Conservation (phyloP, 2,113 vertebrate species). For the Dinomys branickii region DNA sequence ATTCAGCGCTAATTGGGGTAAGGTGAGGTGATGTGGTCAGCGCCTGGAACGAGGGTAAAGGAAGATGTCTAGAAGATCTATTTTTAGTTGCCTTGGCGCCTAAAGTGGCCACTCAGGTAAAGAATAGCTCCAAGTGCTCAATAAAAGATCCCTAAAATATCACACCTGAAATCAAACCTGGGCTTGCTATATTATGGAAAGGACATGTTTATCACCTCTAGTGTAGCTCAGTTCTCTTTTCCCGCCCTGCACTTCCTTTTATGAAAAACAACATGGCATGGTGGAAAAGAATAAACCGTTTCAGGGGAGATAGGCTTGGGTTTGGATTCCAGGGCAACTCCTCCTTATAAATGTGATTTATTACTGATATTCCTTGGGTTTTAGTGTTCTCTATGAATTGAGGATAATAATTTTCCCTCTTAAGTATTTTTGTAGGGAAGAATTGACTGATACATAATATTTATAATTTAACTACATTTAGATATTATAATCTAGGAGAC, state of each 20-base stretch:
- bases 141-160: constrained; percentile 51
- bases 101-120: background rate
- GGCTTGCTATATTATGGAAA: background rate
- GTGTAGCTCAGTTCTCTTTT: background rate
- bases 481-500: background rate
- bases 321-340: background rate
- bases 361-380: background rate
- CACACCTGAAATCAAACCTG: background rate
- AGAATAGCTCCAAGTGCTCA: background rate
- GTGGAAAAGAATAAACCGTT: background rate
- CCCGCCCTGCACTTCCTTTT: background rate
- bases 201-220: background rate
- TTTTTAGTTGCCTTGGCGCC: constrained; percentile 71
- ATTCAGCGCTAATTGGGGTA: constrained; percentile 58
- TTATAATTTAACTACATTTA: background rate
- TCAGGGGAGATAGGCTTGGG: background rate
- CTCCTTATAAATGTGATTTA: background rate
- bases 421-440: background rate
- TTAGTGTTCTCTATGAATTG: background rate
- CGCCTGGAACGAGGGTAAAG: constrained; percentile 46
- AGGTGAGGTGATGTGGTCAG: constrained; percentile 61
- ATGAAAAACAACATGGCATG: background rate
- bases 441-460: background rate
- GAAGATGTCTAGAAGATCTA: constrained; percentile 61
- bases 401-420: background rate